Evolutionary conservation across 1,140 invertebrate species (phyloP), one percentile per base, ranked within the genome.

Genomic region (Drosophila kikkawai): DNA sequence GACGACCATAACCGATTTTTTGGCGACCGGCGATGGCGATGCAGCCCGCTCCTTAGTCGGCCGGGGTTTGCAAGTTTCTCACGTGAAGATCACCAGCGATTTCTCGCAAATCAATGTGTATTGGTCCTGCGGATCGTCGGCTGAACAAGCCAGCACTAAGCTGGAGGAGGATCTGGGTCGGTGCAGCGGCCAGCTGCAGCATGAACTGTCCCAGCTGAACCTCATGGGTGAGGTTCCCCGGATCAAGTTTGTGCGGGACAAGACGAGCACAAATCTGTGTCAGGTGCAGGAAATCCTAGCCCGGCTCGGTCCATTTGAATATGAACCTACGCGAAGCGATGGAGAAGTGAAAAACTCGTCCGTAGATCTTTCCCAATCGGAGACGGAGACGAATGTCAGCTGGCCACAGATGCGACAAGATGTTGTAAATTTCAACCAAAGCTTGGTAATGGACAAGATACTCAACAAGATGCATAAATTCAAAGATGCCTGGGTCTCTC

Each of bases 1-100:
- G 96, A 94, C 95, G 81, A 93, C 96, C 50, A 95, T 97, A 17
- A 96, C 96, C 1, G 96, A 97, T 80, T 88, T 96, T 11, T 94
- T 97, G 94, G 94, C 96, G 4, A 95, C 95, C 22, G 48, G 45
- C 3, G 60, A 56, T 6, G 96, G 95, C 2, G 94, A 95, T 75
- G 93, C 95, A 19, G 93, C 95, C 7, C 85, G 94, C 29, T 82
- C 94, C 39, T 86, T 97, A 66, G 42, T 95, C n/a, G 95, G 95
- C 6, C 93, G 93, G 75, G 94, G 95, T 9, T 94, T 97, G 67
- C 95, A 97, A 93, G 95, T 97, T 69, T 94, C 83, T 29, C 83
- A 95, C 92, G 95, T 97, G 0, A 94, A 94, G 82, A 92, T 97
- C 13, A 93, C 94, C 4, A 90, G 93, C 19, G 95, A 97, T 92